These are phyloP conservation scores for Sebastes hubbsi DNA, from an alignment of 2,797 vertebrate genomes.

Conservation along the genomic window DNA sequence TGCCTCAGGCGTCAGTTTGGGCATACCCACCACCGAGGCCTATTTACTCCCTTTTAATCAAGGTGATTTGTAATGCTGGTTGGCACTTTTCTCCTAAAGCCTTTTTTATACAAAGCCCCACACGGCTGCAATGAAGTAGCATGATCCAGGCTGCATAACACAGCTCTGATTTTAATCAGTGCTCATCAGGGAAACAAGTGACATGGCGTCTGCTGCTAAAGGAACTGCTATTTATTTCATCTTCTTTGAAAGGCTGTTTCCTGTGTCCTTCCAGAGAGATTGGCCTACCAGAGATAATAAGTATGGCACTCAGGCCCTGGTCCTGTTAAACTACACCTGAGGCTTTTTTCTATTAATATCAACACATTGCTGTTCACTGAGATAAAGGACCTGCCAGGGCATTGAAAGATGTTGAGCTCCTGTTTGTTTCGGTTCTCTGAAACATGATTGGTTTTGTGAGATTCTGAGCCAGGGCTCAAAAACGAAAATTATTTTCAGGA, in stretches of 20 bases:
- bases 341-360: not conserved
- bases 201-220: not conserved
- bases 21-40: not conserved
- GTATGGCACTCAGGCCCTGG: not conserved
- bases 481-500: not conserved
- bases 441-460: not conserved
- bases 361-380: too few relatives aligned
- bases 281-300: not conserved
- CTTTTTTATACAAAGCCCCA: not conserved
- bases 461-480: not conserved
- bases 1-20: not conserved
- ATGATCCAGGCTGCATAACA: not conserved
- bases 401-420: not conserved
- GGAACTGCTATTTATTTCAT: not conserved
- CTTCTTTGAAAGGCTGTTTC: not conserved
- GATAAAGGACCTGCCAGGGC: not conserved
- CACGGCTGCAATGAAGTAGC: not conserved
- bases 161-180: not conserved
- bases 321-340: not conserved
- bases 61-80: not conserved
- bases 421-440: not conserved
- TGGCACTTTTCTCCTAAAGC: not conserved
- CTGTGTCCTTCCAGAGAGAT: not conserved
- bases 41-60: constrained; percentile 4
- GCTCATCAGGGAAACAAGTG: too few relatives aligned